A percentile compares a stretch with the other conserved stretches of the same genome.
phyloP scores from a whole-genome alignment of 2,113 vertebrate genomes.

The Pelvicachromis taeniatus region DNA sequence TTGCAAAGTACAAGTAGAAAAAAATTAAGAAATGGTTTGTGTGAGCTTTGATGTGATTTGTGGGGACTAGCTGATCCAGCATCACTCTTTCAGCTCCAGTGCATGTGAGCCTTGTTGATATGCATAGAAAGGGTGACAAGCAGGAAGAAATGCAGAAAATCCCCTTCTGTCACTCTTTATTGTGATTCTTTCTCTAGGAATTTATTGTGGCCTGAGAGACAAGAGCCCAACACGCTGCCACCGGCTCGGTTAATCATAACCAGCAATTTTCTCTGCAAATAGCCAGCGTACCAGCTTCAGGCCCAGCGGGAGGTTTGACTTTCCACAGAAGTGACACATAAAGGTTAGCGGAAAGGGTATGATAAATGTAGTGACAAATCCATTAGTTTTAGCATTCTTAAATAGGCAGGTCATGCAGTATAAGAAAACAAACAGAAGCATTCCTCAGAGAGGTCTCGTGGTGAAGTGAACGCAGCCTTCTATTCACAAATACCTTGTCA shows the following conservation, averaged over 20 bases:
- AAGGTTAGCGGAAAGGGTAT: slow-evolving; percentile 20
- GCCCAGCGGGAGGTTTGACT: not conserved
- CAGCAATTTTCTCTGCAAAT: slow-evolving; percentile 42
- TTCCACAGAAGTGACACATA: slow-evolving; percentile 21
- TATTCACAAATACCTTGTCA: not conserved
- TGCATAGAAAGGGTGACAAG: slow-evolving; percentile 20
- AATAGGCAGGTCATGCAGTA: not conserved
- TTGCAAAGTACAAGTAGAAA: not conserved
- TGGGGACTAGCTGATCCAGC: not conserved
- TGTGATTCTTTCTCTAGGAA: slow-evolving; percentile 27
- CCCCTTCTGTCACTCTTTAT: slow-evolving; percentile 24
- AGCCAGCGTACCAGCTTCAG: slow-evolving; percentile 10
- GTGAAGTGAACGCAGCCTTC: not conserved
- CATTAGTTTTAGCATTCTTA: not conserved
- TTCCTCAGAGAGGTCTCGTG: not conserved
- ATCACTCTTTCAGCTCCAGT: slow-evolving; percentile 1
- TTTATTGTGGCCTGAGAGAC: slow-evolving; percentile 1
- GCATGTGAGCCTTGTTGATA: slow-evolving; percentile 31
- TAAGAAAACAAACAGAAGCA: not conserved
- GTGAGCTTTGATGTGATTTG: not conserved
- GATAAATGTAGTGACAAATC: not conserved
- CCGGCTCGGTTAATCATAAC: slow-evolving; percentile 37
- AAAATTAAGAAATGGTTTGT: not conserved
- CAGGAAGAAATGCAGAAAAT: slow-evolving; percentile 11
- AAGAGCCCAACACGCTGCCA: not conserved